Evolutionary conservation across 1,140 invertebrate genomes (phyloP).

Genomic region (Heliconius melpomene): DNA sequence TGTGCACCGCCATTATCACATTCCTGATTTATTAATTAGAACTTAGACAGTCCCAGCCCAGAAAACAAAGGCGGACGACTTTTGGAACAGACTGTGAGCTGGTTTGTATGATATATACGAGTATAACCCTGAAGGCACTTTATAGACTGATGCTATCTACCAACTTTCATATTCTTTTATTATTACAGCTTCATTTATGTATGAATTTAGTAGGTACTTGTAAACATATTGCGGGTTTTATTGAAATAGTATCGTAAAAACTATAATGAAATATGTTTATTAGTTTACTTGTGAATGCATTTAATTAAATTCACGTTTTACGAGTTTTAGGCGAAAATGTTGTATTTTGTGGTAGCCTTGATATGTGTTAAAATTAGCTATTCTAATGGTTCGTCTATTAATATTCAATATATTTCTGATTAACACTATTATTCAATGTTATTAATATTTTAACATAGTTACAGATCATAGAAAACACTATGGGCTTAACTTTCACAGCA

Average conservation of each 20-base stretch:
- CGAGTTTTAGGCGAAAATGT: slow-evolving; percentile 43
- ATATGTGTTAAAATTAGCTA: slow-evolving; percentile 45
- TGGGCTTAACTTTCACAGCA: slow-evolving; percentile 57
- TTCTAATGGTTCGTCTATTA: slow-evolving; percentile 45
- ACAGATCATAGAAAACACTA: slow-evolving; percentile 60
- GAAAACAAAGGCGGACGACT: slow-evolving; percentile 36
- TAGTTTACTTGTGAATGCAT: slow-evolving; percentile 20
- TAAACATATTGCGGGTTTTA: slow-evolving; percentile 12
- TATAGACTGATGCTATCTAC: neutral
- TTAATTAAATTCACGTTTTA: slow-evolving; percentile 42
- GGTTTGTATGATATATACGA: neutral
- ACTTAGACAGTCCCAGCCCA: slow-evolving; percentile 52
- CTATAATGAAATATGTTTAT: slow-evolving; percentile 30
- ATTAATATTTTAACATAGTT: slow-evolving; percentile 40
- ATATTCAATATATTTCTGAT: slow-evolving; percentile 5
- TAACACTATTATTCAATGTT: neutral
- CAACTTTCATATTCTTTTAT: neutral
- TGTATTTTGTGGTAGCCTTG: slow-evolving; percentile 45
- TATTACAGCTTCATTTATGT: neutral
- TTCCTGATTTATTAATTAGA: slow-evolving; percentile 80
- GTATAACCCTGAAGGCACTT: neutral
- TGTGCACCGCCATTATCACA: slow-evolving; percentile 73
- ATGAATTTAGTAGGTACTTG: slow-evolving; percentile 14
- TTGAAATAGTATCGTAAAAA: slow-evolving; percentile 21
- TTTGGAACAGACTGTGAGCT: slow-evolving; percentile 22